Conservation (phyloP, 2,888 invertebrate species). For the Pteria penguin region DNA sequence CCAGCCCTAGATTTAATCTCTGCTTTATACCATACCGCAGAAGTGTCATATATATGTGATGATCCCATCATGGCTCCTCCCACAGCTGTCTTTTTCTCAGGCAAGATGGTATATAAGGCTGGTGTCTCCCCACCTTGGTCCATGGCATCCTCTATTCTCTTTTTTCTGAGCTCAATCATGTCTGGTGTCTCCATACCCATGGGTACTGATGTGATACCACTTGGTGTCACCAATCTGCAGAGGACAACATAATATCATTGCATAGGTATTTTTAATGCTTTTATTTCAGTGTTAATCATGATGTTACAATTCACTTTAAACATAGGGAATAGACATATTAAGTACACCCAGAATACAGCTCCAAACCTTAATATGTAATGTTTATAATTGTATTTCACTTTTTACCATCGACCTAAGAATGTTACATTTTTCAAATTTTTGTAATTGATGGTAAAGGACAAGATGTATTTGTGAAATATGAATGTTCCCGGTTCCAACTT, state of each 20-base stretch:
- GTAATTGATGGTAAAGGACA: too few species aligned
- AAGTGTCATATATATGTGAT: slow-evolving; percentile 98
- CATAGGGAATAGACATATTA: neutral
- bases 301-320: neutral
- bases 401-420: too few species aligned
- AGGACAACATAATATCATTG: neutral
- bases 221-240: slow-evolving; percentile 90
- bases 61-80: slow-evolving; percentile 94
- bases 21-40: slow-evolving; percentile 84
- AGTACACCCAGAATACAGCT: neutral
- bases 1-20: too few species aligned
- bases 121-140: slow-evolving; percentile 97
- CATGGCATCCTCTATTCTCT: slow-evolving; percentile 96
- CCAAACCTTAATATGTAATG: too few species aligned
- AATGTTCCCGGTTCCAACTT: too few species aligned
- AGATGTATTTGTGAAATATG: too few species aligned
- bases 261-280: too few species aligned
- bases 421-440: too few species aligned
- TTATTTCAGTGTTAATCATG: too few species aligned
- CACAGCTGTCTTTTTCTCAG: slow-evolving; percentile 90
- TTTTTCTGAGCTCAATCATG: slow-evolving; percentile 97
- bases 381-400: too few species aligned
- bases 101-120: slow-evolving; percentile 95
- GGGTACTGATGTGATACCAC: slow-evolving; percentile 93
- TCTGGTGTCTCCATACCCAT: slow-evolving; percentile 99